These are phyloP conservation scores for Tamandua tetradactyla DNA, from an alignment of 2,797 vertebrate genomes.

Conservation along the genomic window DNA sequence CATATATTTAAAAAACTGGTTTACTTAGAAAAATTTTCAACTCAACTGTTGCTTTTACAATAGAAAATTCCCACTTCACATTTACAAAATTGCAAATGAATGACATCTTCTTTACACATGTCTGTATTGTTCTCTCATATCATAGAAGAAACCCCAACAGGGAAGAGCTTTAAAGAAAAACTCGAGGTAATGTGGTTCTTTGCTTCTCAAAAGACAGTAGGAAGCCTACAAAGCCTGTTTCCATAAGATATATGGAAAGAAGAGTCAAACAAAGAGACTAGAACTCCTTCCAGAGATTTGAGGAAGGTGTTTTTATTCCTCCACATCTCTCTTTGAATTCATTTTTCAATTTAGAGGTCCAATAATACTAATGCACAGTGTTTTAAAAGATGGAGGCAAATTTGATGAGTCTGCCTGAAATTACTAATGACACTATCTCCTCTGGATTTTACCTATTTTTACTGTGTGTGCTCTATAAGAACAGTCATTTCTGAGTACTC, in stretches of 20 bases:
- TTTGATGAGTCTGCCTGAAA: not conserved
- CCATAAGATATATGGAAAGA: not conserved
- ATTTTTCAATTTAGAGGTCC: not conserved
- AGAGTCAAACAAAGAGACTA: not conserved
- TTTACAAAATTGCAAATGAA: not conserved
- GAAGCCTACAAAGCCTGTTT: not conserved
- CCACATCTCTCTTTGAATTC: not conserved
- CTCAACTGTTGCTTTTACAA: not conserved
- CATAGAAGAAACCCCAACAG: too few relatives aligned
- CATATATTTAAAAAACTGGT: not conserved
- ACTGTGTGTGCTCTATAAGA: not conserved
- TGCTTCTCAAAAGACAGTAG: not conserved
- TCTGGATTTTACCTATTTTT: not conserved
- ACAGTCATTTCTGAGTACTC: not conserved
- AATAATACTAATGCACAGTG: not conserved
- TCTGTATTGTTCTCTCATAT: not conserved
- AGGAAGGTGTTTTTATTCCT: not conserved
- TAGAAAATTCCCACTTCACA: not conserved
- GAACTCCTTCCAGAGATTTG: not conserved
- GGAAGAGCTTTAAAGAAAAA: not conserved
- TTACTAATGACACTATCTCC: not conserved
- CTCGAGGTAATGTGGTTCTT: not conserved
- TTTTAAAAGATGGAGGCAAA: not conserved
- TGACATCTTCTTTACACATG: not conserved
- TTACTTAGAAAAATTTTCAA: slow-evolving; percentile 36